phyloP scores from a whole-genome alignment of 2,888 invertebrate genomes.

The Timema podura region DNA sequence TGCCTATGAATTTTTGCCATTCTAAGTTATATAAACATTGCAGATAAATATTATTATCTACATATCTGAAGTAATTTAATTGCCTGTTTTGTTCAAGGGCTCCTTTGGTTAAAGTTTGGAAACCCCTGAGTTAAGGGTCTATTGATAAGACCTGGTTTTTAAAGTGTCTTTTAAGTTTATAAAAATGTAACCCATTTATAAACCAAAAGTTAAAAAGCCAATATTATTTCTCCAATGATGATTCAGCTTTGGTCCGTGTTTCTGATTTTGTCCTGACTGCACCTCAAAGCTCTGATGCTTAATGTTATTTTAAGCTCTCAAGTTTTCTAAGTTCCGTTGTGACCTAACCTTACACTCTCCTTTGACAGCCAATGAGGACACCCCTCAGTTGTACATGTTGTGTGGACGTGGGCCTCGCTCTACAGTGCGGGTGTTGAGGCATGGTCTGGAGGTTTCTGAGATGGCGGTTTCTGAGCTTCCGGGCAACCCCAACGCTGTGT shows the following conservation, averaged over 20 bases:
- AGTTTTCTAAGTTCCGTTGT: not conserved
- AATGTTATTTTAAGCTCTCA: not conserved
- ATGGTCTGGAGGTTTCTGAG: conserved; percentile 97
- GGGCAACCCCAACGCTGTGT: conserved; percentile 99
- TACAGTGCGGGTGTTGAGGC: conserved; percentile 85
- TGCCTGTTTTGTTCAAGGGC: too few species aligned
- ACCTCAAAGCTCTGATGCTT: conserved; percentile 18
- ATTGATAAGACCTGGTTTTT: too few species aligned
- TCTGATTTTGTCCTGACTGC: conserved; percentile 13
- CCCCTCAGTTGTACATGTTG: conserved; percentile 94
- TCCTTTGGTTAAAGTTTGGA: too few species aligned
- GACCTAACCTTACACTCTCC: not conserved
- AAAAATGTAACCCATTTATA: too few species aligned
- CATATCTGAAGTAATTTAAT: too few species aligned
- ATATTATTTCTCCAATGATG: conserved; percentile 9
- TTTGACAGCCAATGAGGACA: conserved; percentile 85
- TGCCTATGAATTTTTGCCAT: not conserved
- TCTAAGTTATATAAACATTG: not conserved
- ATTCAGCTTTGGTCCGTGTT: conserved; percentile 22
- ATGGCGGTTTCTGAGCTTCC: conserved; percentile 99
- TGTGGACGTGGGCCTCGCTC: conserved; percentile 96
- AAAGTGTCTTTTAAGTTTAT: too few species aligned
- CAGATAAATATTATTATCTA: not conserved
- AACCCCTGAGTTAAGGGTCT: too few species aligned
- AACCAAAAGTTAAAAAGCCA: too few species aligned